These are phyloP conservation scores for Myrmophylax atrothorax DNA, from an alignment of 2,113 vertebrate genomes.

Conservation along the genomic window DNA sequence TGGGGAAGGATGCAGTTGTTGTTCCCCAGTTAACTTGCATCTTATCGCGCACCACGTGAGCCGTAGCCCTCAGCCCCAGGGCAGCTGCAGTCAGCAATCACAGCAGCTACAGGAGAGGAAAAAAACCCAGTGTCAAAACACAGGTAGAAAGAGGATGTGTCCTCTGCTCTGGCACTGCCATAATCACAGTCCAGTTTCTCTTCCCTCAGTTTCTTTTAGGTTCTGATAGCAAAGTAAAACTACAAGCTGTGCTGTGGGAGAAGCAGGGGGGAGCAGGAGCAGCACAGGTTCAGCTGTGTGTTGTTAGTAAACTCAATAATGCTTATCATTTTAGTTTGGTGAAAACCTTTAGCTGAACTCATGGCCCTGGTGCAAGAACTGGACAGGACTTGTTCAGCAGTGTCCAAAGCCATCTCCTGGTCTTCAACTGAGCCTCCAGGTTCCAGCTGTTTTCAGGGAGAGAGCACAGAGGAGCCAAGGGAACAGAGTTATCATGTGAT, in stretches of 20 bases:
- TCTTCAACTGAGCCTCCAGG: neutral
- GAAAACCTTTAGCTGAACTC: neutral
- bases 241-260: rapidly evolving
- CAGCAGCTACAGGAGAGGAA: rapidly evolving
- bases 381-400: neutral
- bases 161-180: neutral
- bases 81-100: neutral
- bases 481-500: neutral
- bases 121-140: neutral
- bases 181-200: neutral
- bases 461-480: neutral
- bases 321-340: neutral
- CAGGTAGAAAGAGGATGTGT: rapidly evolving
- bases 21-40: neutral
- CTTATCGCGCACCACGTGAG: neutral
- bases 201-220: neutral
- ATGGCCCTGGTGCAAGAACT: rapidly evolving
- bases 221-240: neutral
- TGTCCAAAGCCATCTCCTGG: neutral
- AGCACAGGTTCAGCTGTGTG: neutral
- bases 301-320: rapidly evolving
- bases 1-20: neutral
- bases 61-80: neutral
- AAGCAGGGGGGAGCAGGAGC: neutral
- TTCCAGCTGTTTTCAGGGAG: neutral